phyloP scores from a whole-genome alignment of 2,113 vertebrate genomes.

The Halichoerus grypus region DNA sequence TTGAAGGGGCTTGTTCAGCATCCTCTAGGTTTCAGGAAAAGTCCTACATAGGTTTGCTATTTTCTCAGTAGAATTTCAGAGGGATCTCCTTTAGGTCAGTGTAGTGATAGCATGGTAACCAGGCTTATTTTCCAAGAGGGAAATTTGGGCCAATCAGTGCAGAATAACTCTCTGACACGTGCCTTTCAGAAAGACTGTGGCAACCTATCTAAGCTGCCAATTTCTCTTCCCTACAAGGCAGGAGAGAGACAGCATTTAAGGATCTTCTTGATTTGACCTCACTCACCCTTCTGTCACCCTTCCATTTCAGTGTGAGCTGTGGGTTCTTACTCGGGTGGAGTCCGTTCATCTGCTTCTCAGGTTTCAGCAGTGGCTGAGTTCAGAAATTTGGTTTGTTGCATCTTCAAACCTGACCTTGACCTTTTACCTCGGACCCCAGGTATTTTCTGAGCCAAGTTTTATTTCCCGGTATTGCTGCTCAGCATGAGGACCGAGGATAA shows the following conservation, averaged over 20 bases:
- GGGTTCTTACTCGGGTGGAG: background rate
- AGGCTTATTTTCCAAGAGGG: background rate
- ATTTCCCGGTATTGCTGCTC: background rate
- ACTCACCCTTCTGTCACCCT: background rate
- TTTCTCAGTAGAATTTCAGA: background rate
- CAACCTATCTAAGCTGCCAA: background rate
- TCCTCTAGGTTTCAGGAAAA: background rate
- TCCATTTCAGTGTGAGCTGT: background rate
- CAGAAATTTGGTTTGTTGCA: background rate
- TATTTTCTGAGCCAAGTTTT: background rate
- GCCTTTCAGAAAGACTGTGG: background rate
- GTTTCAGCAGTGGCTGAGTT: background rate
- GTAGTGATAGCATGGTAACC: background rate
- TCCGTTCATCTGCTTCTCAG: background rate
- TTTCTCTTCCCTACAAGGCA: background rate
- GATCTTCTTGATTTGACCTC: background rate
- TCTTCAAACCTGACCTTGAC: conserved; percentile 30
- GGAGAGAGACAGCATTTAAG: background rate
- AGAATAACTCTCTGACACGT: background rate
- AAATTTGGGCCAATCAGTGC: background rate
- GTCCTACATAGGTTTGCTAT: background rate
- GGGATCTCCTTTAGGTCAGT: background rate
- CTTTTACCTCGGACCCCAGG: background rate
- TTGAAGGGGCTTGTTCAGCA: background rate
- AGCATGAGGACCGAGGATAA: background rate